phyloP scores from a whole-genome alignment of 1,140 invertebrate species.

The Dendrolimus punctatus region DNA sequence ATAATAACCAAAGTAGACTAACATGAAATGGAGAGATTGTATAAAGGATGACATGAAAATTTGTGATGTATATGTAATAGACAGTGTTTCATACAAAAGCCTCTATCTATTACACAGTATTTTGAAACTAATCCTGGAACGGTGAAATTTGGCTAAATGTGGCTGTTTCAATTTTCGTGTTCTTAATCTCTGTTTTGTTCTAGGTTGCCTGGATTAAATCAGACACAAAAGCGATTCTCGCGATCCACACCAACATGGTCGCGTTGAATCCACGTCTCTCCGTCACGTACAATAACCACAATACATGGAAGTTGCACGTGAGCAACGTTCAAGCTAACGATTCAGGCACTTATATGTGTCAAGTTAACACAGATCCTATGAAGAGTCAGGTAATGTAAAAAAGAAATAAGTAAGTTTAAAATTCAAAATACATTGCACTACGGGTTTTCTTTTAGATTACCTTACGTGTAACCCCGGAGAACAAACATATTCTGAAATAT shows the following conservation, averaged over 20 bases:
- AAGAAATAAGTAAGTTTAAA: slow-evolving; percentile 17
- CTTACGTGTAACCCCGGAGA: too few relatives aligned
- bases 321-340: slow-evolving; percentile 91
- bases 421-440: not conserved
- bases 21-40: too few relatives aligned
- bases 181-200: slow-evolving; percentile 5
- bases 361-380: slow-evolving; percentile 91
- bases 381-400: slow-evolving; percentile 79
- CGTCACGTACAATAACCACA: slow-evolving; percentile 92
- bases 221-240: slow-evolving; percentile 90
- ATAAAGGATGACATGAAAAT: too few relatives aligned
- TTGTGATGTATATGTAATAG: too few relatives aligned
- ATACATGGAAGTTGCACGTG: slow-evolving; percentile 92
- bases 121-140: too few relatives aligned
- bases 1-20: too few relatives aligned
- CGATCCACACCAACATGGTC: slow-evolving; percentile 92
- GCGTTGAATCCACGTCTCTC: slow-evolving; percentile 87
- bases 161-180: not conserved
- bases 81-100: too few relatives aligned
- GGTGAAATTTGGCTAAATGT: not conserved
- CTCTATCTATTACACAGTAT: too few relatives aligned
- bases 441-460: too few relatives aligned
- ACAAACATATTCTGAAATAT: too few relatives aligned
- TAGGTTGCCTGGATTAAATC: slow-evolving; percentile 95
- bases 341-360: slow-evolving; percentile 92